Percentiles rank a stretch among this genome's conserved stretches.
Evolutionary conservation across 2,113 vertebrate species (phyloP).

Genomic region (Phyllopteryx taeniolatus): DNA sequence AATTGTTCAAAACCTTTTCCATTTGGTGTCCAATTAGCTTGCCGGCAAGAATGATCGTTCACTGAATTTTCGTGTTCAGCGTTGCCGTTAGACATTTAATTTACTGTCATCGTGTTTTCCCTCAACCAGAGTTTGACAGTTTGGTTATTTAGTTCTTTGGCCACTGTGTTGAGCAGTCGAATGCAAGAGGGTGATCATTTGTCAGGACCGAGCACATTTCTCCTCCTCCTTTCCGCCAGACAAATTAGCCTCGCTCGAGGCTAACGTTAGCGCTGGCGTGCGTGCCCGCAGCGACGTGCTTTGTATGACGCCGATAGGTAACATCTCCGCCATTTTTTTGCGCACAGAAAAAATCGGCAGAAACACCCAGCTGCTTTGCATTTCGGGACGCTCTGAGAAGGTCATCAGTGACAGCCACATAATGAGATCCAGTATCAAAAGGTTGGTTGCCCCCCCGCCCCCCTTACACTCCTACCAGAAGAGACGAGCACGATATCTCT

Average conservation of each 20-base stretch:
- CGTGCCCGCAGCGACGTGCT: neutral
- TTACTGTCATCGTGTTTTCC: too few species aligned
- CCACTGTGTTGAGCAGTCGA: too few species aligned
- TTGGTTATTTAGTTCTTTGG: too few species aligned
- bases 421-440: conserved; percentile 44
- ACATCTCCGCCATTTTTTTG: neutral
- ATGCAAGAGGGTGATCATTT: neutral
- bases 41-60: too few species aligned
- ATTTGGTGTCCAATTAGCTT: too few species aligned
- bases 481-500: neutral
- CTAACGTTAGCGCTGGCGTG: neutral
- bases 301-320: neutral
- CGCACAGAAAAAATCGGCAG: neutral
- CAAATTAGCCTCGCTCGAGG: neutral
- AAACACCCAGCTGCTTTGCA: neutral
- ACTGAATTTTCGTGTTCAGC: too few species aligned
- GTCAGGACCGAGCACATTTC: neutral
- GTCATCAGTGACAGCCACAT: conserved; percentile 41
- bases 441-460: neutral
- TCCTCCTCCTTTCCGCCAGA: neutral
- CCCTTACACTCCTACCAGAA: neutral
- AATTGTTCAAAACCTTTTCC: too few species aligned
- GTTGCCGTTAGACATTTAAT: too few species aligned
- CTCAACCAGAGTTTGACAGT: too few species aligned
- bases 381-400: conserved; percentile 20